Evolutionary conservation across 2,113 vertebrate species (phyloP).

Genomic region (Probosciger aterrimus): DNA sequence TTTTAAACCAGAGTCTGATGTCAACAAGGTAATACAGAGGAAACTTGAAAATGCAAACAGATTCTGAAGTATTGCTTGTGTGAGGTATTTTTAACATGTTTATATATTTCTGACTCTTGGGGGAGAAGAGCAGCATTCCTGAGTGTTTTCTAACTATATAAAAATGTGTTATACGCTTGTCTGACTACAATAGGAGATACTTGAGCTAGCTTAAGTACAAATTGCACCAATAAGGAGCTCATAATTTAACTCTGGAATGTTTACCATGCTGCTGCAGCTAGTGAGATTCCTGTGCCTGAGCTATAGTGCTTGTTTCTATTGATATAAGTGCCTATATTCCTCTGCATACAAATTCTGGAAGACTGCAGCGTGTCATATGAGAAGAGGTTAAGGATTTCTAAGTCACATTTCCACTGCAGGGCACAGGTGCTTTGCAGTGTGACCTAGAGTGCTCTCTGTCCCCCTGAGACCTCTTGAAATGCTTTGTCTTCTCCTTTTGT

Average conservation of each 20-base stretch:
- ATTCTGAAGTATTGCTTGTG: neutral
- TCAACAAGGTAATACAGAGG: neutral
- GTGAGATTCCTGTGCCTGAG: neutral
- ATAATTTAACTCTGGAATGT: neutral
- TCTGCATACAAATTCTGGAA: neutral
- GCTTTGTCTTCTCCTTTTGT: neutral
- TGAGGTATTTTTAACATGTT: neutral
- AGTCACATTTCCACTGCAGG: neutral
- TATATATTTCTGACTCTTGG: neutral
- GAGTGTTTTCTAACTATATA: neutral
- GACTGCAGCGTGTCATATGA: fast-evolving
- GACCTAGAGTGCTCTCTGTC: neutral
- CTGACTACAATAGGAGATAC: neutral
- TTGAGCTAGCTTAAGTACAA: neutral
- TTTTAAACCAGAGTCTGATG: neutral
- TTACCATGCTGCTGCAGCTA: neutral
- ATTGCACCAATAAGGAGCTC: neutral
- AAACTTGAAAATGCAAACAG: neutral
- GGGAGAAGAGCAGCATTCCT: neutral
- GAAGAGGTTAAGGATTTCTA: neutral
- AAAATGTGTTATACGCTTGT: neutral
- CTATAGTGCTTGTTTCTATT: neutral
- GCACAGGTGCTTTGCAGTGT: neutral
- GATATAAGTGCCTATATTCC: neutral
- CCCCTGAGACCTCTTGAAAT: neutral